A percentile compares a stretch with the other conserved stretches of the same genome.
Conservation (phyloP, 2,797 vertebrate species). For the Echeneis naucrates region DNA sequence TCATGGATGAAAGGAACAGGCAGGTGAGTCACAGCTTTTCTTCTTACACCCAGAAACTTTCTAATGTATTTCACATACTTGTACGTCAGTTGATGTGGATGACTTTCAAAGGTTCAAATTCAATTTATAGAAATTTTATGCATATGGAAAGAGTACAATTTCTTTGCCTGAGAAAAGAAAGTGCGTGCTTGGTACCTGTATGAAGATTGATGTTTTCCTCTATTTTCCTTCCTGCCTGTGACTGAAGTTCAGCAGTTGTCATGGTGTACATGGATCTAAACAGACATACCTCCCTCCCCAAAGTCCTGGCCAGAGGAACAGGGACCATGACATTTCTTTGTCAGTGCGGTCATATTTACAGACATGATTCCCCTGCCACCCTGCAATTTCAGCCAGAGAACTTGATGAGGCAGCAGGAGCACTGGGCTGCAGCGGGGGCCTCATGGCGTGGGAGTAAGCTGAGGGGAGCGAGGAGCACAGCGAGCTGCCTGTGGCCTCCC, state of each 20-base stretch:
- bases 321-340: constrained; percentile 82
- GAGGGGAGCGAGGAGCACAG: constrained; percentile 71
- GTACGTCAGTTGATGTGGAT: neutral
- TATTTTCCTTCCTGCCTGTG: constrained; percentile 43
- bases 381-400: constrained; percentile 83
- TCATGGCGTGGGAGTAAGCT: constrained; percentile 76
- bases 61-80: neutral
- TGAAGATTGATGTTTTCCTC: constrained; percentile 39
- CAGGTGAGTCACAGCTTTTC: constrained; percentile 87
- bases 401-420: constrained; percentile 84
- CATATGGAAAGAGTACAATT: neutral
- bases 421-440: constrained; percentile 62
- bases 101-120: neutral
- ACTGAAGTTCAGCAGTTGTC: constrained; percentile 70
- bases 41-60: neutral
- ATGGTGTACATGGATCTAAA: constrained; percentile 69
- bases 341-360: constrained; percentile 82
- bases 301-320: constrained; percentile 72
- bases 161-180: constrained; percentile 12
- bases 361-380: constrained; percentile 80
- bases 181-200: constrained; percentile 38
- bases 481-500: constrained; percentile 72
- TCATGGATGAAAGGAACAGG: constrained; percentile 99
- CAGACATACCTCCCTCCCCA: constrained; percentile 75
- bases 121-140: neutral